These are phyloP conservation scores for Tachina fera DNA, from an alignment of 2,888 invertebrate species.

Conservation along the genomic window DNA sequence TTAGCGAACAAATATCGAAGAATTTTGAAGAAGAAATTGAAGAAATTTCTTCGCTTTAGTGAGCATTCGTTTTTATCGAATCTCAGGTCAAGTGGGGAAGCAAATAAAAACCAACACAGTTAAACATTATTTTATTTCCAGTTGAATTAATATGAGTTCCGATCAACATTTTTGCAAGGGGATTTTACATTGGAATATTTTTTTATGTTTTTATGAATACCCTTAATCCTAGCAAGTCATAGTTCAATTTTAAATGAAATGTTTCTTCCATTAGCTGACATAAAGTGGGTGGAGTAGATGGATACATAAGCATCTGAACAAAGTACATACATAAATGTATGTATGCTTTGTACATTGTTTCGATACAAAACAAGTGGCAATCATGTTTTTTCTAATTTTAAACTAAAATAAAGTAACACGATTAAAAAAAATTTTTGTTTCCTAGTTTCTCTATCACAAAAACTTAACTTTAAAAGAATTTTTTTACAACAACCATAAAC, in stretches of 20 bases:
- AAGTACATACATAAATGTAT: too few species aligned
- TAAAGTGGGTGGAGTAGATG: constrained; percentile 39
- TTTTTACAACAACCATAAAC: constrained; percentile 3
- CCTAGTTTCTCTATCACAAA: not conserved
- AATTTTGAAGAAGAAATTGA: too few species aligned
- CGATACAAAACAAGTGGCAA: constrained; percentile 33
- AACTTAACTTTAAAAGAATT: not conserved
- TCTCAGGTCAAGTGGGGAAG: too few species aligned
- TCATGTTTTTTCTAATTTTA: constrained; percentile 24
- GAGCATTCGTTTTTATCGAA: too few species aligned
- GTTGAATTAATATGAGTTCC: not conserved
- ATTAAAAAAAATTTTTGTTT: not conserved
- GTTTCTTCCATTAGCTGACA: constrained; percentile 30
- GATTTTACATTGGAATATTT: too few species aligned
- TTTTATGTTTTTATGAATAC: not conserved
- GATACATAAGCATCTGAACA: not conserved
- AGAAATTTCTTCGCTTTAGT: too few species aligned
- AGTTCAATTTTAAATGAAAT: constrained; percentile 40
- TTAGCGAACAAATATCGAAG: too few species aligned
- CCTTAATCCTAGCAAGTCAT: constrained; percentile 39
- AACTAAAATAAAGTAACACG: constrained; percentile 1
- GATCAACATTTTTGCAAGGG: too few species aligned
- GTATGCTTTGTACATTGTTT: not conserved
- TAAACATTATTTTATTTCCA: too few species aligned
- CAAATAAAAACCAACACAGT: too few species aligned